These are phyloP conservation scores for Odontomyia ornata DNA, from an alignment of 2,888 invertebrate genomes.

Conservation along the genomic window DNA sequence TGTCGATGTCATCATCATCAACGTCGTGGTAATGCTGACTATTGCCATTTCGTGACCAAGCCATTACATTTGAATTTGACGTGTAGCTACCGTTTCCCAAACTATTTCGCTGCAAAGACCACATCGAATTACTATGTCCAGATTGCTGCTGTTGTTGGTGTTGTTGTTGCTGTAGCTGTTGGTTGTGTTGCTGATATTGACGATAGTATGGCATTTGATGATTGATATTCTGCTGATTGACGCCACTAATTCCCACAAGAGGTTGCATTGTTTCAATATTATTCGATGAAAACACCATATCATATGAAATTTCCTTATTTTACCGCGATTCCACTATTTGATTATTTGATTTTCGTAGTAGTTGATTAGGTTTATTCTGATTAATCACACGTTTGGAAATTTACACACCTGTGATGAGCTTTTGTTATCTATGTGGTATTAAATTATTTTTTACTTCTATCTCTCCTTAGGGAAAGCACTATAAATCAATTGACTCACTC, in stretches of 20 bases:
- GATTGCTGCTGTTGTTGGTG: slow-evolving; percentile 16
- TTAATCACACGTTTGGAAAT: too few relatives aligned
- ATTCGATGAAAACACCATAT: slow-evolving; percentile 48
- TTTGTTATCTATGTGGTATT: too few relatives aligned
- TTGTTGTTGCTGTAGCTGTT: slow-evolving; percentile 35
- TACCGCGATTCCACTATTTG: not conserved
- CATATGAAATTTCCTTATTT: not conserved
- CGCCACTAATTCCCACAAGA: slow-evolving; percentile 7
- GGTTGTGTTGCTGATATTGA: slow-evolving; percentile 34
- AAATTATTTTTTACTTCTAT: too few relatives aligned
- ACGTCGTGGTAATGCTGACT: slow-evolving; percentile 18
- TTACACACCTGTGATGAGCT: too few relatives aligned
- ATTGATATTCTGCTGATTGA: slow-evolving; percentile 14
- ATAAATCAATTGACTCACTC: too few relatives aligned
- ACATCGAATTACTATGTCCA: slow-evolving; percentile 31
- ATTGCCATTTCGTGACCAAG: slow-evolving; percentile 41
- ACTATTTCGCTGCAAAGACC: slow-evolving; percentile 21
- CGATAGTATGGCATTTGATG: slow-evolving; percentile 27
- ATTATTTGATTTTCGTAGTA: not conserved
- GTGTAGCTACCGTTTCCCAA: slow-evolving; percentile 10
- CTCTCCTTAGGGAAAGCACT: too few relatives aligned
- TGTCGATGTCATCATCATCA: slow-evolving; percentile 36
- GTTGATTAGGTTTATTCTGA: too few relatives aligned
- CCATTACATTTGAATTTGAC: slow-evolving; percentile 34
- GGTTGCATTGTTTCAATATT: slow-evolving; percentile 49